Percentiles rank a stretch among this genome's conserved stretches.
Evolutionary conservation across 53 echinoderm and acorn worm genomes (phyloP).

Genomic region (Mesocentrotus franciscanus): DNA sequence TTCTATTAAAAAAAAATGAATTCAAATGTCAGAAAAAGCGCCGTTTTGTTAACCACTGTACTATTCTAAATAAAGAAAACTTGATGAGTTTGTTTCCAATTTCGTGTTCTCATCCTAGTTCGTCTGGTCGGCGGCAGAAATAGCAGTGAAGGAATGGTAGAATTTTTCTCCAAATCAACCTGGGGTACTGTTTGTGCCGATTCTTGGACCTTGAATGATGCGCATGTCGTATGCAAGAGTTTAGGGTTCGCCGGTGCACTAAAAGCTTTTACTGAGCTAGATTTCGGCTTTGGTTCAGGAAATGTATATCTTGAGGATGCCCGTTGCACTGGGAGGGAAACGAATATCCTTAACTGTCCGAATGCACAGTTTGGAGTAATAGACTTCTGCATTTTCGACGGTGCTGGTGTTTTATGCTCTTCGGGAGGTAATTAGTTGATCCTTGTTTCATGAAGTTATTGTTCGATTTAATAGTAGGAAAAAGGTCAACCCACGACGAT

Average conservation of each 20-base stretch:
- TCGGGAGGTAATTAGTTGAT: background rate
- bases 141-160: background rate
- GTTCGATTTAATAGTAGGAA: too few relatives aligned
- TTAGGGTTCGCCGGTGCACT: constrained; percentile 4
- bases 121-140: background rate
- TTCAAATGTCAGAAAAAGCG: too few relatives aligned
- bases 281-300: background rate
- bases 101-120: background rate
- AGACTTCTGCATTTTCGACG: background rate
- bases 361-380: background rate
- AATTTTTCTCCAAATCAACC: background rate
- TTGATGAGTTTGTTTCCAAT: background rate
- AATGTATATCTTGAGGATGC: background rate
- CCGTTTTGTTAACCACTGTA: too few relatives aligned
- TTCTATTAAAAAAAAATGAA: too few relatives aligned
- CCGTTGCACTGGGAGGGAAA: constrained; percentile 20
- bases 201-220: background rate
- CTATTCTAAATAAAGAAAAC: too few relatives aligned
- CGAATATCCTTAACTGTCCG: background rate
- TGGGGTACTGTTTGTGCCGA: background rate
- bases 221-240: background rate
- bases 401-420: background rate
- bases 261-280: background rate
- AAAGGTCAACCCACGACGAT: too few relatives aligned
- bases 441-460: background rate